Conservation (phyloP, 2,797 vertebrate species). For the Coregonus sp. region DNA sequence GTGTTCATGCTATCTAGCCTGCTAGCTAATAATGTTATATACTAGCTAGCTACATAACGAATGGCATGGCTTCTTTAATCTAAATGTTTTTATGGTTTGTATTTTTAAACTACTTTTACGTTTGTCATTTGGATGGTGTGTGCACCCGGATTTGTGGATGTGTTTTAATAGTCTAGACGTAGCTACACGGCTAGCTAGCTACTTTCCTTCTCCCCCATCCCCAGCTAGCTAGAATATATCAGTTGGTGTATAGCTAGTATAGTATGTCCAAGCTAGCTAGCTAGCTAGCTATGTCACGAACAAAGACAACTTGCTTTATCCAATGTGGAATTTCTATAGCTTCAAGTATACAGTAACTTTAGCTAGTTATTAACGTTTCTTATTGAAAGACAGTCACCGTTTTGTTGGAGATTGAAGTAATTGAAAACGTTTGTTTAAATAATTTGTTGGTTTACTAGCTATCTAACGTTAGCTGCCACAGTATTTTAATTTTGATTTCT, state of each 20-base stretch:
- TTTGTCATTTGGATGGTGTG: background rate
- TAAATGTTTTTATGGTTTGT: background rate
- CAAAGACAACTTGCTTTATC: background rate
- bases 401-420: background rate
- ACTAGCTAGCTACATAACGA: background rate
- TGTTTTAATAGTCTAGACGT: background rate
- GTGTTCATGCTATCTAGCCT: background rate
- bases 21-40: background rate
- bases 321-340: background rate
- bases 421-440: background rate
- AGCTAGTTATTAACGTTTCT: background rate
- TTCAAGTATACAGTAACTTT: background rate
- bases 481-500: no score
- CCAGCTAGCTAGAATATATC: background rate
- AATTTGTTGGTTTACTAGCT: background rate
- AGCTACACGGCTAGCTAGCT: background rate
- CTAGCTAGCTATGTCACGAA: background rate
- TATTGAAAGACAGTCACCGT: background rate
- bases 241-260: background rate
- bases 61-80: background rate
- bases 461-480: background rate
- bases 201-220: background rate
- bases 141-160: no score
- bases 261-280: background rate
- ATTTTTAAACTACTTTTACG: background rate